Evolutionary conservation across 2,888 invertebrate genomes (phyloP), one percentile per base, ranked within the genome.

Genomic region (Gymnocheta viridis): DNA sequence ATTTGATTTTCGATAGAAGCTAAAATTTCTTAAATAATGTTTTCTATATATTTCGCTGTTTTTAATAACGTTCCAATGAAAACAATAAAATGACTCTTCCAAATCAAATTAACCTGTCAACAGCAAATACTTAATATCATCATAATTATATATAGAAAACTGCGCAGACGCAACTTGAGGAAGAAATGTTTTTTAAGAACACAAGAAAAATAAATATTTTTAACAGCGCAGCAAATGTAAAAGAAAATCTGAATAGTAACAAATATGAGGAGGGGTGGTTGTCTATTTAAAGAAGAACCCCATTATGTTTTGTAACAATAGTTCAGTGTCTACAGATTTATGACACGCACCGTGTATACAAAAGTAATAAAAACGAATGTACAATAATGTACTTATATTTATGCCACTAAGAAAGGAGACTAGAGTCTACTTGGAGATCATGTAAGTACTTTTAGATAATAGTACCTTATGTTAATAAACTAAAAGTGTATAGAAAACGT

Each of bases 101-200:
- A 62, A 41, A 79, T 49, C 69, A 85, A 88, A 89, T 89, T 88
- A 89, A 87, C 87, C 88, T 89, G 90, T 89, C 90, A 89, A 73
- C 89, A 86, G 86, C 85, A 86, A 67, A 86, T 86, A 86, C 85
- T 87, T 86, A n/a, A n/a, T n/a, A 89, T 88, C 87, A 87, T 80
- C 47, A 66, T 56, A 4, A 56, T 56, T 47, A 47, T 58, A 56
- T 24, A 67, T 10, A 10, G 24, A 32, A 66, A 49, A 58, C 64
- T 77, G 77, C 77, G 77, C 82, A 82, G 35, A 56, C 82, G 82
- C 19, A 82, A 44, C 82, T 54, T 14, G 41, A 47, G 24, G n/a
- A 32, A 35, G 12, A 41, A 62, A 44, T 22, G 17, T 24, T 32
- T n/a, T 29, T 9, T 41, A 54, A 17, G n/a, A 9, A 60, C n/a